Conservation (phyloP, 1,140 invertebrate genomes). For the Drosophila littoralis region DNA sequence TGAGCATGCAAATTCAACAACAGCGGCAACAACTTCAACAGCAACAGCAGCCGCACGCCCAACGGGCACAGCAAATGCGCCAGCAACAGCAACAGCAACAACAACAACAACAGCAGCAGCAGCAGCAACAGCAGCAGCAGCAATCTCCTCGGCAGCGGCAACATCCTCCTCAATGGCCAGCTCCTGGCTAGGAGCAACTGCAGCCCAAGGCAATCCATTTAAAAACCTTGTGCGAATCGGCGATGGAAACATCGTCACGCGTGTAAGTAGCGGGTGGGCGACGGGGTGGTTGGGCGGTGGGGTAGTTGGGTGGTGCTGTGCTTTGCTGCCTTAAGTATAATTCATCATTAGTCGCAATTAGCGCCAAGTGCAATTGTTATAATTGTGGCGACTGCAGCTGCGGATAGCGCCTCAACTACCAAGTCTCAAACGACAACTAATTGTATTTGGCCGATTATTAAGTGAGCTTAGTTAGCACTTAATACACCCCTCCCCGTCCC, state of each 20-base stretch:
- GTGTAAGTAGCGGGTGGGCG: slow-evolving; percentile 52
- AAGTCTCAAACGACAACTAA: slow-evolving; percentile 26
- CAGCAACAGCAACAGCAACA: slow-evolving; percentile 44
- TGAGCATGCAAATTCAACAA: slow-evolving; percentile 85
- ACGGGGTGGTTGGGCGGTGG: too few relatives aligned
- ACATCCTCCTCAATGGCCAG: slow-evolving; percentile 46
- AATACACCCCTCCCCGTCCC: neutral
- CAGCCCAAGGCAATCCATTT: slow-evolving; percentile 56
- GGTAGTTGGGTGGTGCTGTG: neutral
- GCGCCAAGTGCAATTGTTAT: slow-evolving; percentile 56
- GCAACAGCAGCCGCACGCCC: slow-evolving; percentile 75
- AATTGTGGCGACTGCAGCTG: slow-evolving; percentile 8
- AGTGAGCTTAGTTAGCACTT: slow-evolving; percentile 44
- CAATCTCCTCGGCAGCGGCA: slow-evolving; percentile 11
- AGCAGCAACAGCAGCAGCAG: slow-evolving; percentile 6
- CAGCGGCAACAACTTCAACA: slow-evolving; percentile 71
- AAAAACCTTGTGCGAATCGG: slow-evolving; percentile 72
- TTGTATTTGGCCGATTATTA: slow-evolving; percentile 46
- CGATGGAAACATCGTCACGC: slow-evolving; percentile 72
- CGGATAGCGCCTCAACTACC: too few relatives aligned
- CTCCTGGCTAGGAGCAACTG: slow-evolving; percentile 26
- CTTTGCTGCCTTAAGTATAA: neutral
- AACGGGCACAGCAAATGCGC: slow-evolving; percentile 85
- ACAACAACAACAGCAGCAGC: slow-evolving; percentile 29
- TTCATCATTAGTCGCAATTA: slow-evolving; percentile 56